Conservation (phyloP, 2,888 invertebrate species). For the Drosophila nigritarsus region DNA sequence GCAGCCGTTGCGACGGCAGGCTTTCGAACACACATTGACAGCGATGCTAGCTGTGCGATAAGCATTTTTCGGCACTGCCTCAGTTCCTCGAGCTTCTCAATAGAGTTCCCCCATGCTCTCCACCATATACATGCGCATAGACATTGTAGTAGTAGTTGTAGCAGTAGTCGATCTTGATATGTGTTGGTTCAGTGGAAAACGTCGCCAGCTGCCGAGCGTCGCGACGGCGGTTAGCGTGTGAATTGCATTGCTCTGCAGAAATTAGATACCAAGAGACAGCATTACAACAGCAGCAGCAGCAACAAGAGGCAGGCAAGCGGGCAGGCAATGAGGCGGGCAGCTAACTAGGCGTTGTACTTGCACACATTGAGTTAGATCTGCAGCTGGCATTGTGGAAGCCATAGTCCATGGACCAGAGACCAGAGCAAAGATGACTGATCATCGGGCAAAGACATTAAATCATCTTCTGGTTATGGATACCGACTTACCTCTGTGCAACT, state of each 20-base stretch:
- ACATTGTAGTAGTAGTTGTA: neutral
- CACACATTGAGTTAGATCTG: slow-evolving; percentile 13
- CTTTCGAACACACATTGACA: slow-evolving; percentile 42
- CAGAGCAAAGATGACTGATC: slow-evolving; percentile 64
- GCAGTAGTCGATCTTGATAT: slow-evolving; percentile 43
- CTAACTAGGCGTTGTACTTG: slow-evolving; percentile 58
- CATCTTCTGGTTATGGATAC: slow-evolving; percentile 50
- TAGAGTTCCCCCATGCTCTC: slow-evolving; percentile 1
- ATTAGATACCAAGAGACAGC: slow-evolving; percentile 60
- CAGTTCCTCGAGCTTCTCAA: slow-evolving; percentile 2
- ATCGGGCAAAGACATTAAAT: slow-evolving; percentile 72
- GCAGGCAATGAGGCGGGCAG: slow-evolving; percentile 16
- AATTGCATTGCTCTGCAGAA: slow-evolving; percentile 63
- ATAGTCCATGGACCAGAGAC: slow-evolving; percentile 16
- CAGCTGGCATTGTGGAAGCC: slow-evolving; percentile 24
- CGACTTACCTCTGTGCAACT: slow-evolving; percentile 24
- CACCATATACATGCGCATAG: neutral
- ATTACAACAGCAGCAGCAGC: slow-evolving; percentile 18
- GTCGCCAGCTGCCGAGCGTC: slow-evolving; percentile 29
- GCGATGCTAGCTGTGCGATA: slow-evolving; percentile 53
- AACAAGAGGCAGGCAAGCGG: neutral
- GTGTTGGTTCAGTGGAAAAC: slow-evolving; percentile 49
- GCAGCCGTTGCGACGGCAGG: slow-evolving; percentile 4
- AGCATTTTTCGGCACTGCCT: slow-evolving; percentile 44
- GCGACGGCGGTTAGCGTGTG: slow-evolving; percentile 54